Conservation (phyloP, 1,140 invertebrate genomes). For the Lepidostoma basale region DNA sequence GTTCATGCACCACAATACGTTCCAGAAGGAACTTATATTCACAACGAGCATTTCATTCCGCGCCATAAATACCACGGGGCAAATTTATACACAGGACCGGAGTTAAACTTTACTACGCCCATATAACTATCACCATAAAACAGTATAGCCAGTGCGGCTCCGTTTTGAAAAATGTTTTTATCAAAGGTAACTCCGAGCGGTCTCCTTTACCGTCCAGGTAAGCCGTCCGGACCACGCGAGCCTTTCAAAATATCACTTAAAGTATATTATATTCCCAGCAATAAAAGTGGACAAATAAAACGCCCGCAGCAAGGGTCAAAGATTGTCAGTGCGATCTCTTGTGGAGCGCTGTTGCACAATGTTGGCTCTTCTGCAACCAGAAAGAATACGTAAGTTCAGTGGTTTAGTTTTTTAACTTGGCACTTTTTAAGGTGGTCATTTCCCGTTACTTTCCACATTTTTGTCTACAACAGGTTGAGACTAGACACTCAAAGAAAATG, state of each 20-base stretch:
- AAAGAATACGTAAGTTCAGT: no score
- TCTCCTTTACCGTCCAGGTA: constrained; percentile 8
- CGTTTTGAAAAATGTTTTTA: constrained; percentile 42
- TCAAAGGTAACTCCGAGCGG: constrained; percentile 32
- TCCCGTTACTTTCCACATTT: no score
- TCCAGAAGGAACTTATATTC: constrained; percentile 14
- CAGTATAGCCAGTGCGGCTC: constrained; percentile 33
- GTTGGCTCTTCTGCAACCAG: neutral
- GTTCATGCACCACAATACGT: no score
- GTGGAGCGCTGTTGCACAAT: neutral
- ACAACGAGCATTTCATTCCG: constrained; percentile 35
- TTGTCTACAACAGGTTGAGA: no score
- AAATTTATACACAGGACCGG: constrained; percentile 43
- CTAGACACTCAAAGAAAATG: no score
- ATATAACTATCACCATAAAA: constrained; percentile 47
- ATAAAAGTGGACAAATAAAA: constrained; percentile 40
- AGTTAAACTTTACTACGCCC: constrained; percentile 43
- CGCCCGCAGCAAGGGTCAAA: constrained; percentile 15
- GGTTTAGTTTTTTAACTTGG: no score
- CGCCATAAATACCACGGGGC: constrained; percentile 40
- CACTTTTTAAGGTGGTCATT: neutral
- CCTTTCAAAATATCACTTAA: constrained; percentile 25
- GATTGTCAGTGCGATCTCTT: neutral
- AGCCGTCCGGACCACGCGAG: constrained; percentile 12
- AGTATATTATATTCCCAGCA: constrained; percentile 34